Base-by-base conservation (phyloP, 2,797 vertebrate species). In the Otolemur crassicaudatus region DNA sequence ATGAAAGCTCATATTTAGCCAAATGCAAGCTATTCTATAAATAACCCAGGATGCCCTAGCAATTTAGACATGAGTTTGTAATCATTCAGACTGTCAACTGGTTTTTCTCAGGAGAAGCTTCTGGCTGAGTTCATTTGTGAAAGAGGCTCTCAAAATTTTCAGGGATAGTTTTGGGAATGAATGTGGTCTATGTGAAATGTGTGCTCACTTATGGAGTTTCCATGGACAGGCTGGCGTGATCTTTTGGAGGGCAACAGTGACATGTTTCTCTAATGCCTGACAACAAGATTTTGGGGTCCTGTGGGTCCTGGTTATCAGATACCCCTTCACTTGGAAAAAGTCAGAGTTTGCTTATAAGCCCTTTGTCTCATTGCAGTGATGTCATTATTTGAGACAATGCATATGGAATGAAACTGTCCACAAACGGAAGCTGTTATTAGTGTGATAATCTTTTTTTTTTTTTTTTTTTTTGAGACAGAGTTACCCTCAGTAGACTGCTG, bases 11-110 rank as follows among this genome's bases (percentile, higher is more conserved):
- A 29, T 60, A 80, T 63, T 76, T 95, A 93, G 43, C 43, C 27
- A 93, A 87, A 86, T 73, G 40, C 22, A 87, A 87, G 34, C n/a
- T 34, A 25, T 53, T 69, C 29, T 83, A 43, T 90, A 79, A 95
- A 80, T 70, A 88, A 75, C 27, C 22, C 25, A 43, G 34, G 81
- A 72, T 80, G 37, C 13, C 80, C n/a, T 83, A 69, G n/a, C 7
- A 49, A 49, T 19, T 90, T 82, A 85, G 80, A 49, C 37, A 17
- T 34, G 34, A 61, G 61, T n/a, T 87, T 63, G 40, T 20, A 46
- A 76, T 82, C 34, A 82, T 69, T 63, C 6, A 4, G 27, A 34
- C 23, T 91, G 43, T 75, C 77, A 82, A 12, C 7, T 65, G 73
- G 4, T 46, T 95, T 84, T 89, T 40, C 61, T 87, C 76, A 61